phyloP scores from a whole-genome alignment of 2,797 vertebrate species.

The Pipistrellus pygmaeus region DNA sequence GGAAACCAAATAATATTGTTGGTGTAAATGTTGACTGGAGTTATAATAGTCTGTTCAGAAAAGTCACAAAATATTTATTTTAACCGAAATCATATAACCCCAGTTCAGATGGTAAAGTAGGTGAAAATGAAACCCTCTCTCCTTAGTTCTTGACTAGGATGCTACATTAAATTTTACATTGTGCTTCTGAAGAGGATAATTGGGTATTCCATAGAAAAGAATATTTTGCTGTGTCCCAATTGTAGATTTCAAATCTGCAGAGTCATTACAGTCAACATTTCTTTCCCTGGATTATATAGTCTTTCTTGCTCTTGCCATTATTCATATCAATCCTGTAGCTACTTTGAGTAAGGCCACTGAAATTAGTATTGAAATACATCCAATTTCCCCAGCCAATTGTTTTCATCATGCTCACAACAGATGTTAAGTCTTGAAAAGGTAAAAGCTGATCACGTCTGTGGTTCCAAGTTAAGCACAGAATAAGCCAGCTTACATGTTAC shows the following conservation, averaged over 20 bases:
- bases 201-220: neutral
- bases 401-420: slow-evolving; percentile 59
- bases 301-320: slow-evolving; percentile 6
- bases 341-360: slow-evolving; percentile 15
- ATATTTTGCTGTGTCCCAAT: neutral
- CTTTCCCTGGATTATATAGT: neutral
- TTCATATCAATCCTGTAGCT: slow-evolving; percentile 44
- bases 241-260: neutral
- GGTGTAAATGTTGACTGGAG: slow-evolving; percentile 21
- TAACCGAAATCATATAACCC: neutral
- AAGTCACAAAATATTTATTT: slow-evolving; percentile 55
- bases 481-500: slow-evolving; percentile 61
- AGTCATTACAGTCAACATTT: neutral
- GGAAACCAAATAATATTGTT: slow-evolving; percentile 34
- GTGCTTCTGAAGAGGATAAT: neutral
- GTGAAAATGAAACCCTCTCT: slow-evolving; percentile 7
- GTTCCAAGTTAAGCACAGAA: slow-evolving; percentile 74
- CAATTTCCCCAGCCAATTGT: slow-evolving; percentile 69
- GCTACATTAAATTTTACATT: neutral
- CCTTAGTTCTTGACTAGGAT: neutral
- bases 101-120: neutral
- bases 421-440: slow-evolving; percentile 75
- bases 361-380: slow-evolving; percentile 70
- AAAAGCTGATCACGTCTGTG: slow-evolving; percentile 32
- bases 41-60: neutral